Conservation (phyloP, 2,888 invertebrate species). For the Sinodicranocentrus sp. region DNA sequence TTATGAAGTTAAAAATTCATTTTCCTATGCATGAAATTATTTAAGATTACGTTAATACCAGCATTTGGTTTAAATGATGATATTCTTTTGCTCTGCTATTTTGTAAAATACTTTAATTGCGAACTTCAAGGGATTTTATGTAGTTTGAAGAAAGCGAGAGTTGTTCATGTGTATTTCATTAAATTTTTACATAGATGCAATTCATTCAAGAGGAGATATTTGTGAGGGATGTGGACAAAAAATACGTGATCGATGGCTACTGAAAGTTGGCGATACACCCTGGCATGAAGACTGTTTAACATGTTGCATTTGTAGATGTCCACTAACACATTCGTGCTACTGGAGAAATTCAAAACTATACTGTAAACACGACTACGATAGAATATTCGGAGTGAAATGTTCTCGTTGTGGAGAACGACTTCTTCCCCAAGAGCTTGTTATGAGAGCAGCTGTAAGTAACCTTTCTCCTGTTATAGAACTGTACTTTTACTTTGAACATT, state of each 20-base stretch:
- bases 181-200: no score
- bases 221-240: constrained; percentile 97
- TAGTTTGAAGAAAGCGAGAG: no score
- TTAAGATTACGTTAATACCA: no score
- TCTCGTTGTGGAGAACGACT: constrained; percentile 93
- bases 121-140: no score
- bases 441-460: constrained; percentile 85
- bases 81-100: no score
- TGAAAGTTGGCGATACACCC: constrained; percentile 95
- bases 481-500: no score
- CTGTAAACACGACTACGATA: constrained; percentile 98
- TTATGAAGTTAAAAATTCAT: no score
- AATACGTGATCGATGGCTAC: constrained; percentile 96
- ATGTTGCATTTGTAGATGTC: constrained; percentile 95
- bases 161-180: no score
- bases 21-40: no score
- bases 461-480: no score
- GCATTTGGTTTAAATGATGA: no score
- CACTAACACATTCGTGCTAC: constrained; percentile 95
- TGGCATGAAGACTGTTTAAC: constrained; percentile 94
- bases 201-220: constrained; percentile 81
- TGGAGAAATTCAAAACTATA: constrained; percentile 95
- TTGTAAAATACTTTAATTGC: no score
- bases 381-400: constrained; percentile 97
- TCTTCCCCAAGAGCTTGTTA: constrained; percentile 96